Conservation (phyloP, 2,113 vertebrate species). For the Budorcas taxicolor region DNA sequence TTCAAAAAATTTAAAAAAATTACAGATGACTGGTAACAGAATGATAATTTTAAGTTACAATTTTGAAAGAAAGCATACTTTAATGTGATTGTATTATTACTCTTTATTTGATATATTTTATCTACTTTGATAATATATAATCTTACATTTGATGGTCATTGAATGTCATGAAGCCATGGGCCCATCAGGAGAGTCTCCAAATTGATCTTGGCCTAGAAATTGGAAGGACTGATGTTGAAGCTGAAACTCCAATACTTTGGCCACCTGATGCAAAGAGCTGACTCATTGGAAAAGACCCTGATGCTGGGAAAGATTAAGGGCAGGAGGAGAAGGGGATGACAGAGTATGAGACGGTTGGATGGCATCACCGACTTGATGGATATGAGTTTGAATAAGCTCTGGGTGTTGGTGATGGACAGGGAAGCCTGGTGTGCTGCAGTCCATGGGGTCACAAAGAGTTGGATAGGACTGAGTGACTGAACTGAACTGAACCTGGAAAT, state of each 20-base stretch:
- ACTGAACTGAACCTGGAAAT: neutral
- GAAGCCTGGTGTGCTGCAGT: neutral
- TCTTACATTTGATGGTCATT: neutral
- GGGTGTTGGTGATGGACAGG: neutral
- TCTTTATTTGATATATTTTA: neutral
- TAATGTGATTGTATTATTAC: neutral
- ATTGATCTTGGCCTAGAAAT: neutral
- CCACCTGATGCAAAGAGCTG: neutral
- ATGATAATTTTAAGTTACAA: neutral
- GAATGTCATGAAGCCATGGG: neutral
- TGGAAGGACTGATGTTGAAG: neutral
- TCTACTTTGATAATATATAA: neutral
- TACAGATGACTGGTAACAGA: neutral
- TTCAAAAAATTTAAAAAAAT: neutral
- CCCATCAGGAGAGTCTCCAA: neutral
- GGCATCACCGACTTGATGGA: neutral
- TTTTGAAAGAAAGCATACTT: neutral
- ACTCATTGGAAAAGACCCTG: neutral
- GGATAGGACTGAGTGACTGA: neutral
- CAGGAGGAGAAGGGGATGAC: neutral
- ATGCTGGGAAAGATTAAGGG: neutral
- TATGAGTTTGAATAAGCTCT: neutral
- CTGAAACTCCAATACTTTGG: neutral
- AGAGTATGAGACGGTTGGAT: neutral
- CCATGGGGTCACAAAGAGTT: neutral